A percentile compares a stretch with the other conserved stretches of the same genome.
Conservation (phyloP, 2,888 invertebrate genomes). For the Ariolimax columbianus region DNA sequence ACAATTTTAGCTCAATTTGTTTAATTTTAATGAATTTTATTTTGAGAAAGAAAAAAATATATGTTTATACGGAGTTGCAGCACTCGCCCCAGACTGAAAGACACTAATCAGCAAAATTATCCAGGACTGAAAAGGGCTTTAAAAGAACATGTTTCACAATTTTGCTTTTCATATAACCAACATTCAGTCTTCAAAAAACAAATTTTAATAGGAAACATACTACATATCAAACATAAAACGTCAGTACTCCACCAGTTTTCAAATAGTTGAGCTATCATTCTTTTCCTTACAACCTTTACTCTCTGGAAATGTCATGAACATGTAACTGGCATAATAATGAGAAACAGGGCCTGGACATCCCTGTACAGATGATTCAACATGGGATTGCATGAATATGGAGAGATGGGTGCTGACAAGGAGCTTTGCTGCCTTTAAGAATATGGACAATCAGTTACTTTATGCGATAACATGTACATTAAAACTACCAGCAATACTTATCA, state of each 20-base stretch:
- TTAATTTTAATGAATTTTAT: too few relatives aligned
- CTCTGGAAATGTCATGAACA: background rate
- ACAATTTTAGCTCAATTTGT: too few relatives aligned
- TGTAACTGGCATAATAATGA: background rate
- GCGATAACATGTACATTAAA: background rate
- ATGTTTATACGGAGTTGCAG: too few relatives aligned
- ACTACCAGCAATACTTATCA: background rate
- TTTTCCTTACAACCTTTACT: background rate
- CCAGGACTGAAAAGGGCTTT: too few relatives aligned
- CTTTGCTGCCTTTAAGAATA: slow-evolving; percentile 28
- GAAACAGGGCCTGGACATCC: background rate
- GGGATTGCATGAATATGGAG: background rate
- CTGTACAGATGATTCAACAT: background rate
- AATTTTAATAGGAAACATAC: too few relatives aligned
- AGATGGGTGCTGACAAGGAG: background rate
- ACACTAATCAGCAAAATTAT: too few relatives aligned
- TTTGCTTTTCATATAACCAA: too few relatives aligned
- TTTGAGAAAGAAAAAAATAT: too few relatives aligned
- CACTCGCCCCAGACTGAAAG: too few relatives aligned
- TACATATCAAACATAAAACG: too few relatives aligned
- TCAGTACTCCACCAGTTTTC: background rate
- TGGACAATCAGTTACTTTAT: background rate
- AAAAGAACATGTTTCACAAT: too few relatives aligned
- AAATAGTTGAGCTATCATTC: background rate
- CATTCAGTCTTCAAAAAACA: too few relatives aligned